Evolutionary conservation across 1,140 invertebrate species (phyloP).

Genomic region (Cydia splendana): DNA sequence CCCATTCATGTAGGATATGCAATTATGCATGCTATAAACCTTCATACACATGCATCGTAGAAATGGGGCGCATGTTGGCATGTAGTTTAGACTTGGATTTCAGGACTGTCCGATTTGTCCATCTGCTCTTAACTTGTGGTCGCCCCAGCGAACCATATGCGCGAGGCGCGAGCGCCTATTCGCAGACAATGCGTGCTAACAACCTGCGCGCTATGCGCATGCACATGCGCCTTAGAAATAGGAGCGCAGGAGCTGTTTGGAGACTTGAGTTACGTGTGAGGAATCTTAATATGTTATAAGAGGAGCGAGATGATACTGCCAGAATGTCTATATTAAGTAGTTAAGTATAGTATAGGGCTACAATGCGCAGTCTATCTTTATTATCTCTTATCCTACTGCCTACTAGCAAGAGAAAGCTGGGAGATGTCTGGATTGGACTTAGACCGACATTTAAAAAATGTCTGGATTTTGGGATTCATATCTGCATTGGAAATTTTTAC

Average conservation of each 20-base stretch:
- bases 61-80: background rate
- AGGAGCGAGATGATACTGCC: constrained; percentile 6
- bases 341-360: background rate
- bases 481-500: too few species aligned
- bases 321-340: background rate
- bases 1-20: too few species aligned
- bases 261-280: background rate
- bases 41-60: background rate
- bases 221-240: constrained; percentile 11
- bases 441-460: too few species aligned
- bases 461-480: too few species aligned
- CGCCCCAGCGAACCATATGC: constrained; percentile 37
- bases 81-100: background rate
- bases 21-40: background rate
- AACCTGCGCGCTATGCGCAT: constrained; percentile 61
- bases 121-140: background rate
- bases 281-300: constrained; percentile 19
- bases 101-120: background rate
- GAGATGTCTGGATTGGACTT: too few species aligned
- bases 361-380: background rate
- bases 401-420: too few species aligned
- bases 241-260: background rate
- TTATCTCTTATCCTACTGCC: too few species aligned
- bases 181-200: constrained; percentile 67
- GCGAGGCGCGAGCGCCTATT: constrained; percentile 46